Evolutionary conservation across 2,113 vertebrate genomes (phyloP).

Genomic region (Etheostoma cragini): DNA sequence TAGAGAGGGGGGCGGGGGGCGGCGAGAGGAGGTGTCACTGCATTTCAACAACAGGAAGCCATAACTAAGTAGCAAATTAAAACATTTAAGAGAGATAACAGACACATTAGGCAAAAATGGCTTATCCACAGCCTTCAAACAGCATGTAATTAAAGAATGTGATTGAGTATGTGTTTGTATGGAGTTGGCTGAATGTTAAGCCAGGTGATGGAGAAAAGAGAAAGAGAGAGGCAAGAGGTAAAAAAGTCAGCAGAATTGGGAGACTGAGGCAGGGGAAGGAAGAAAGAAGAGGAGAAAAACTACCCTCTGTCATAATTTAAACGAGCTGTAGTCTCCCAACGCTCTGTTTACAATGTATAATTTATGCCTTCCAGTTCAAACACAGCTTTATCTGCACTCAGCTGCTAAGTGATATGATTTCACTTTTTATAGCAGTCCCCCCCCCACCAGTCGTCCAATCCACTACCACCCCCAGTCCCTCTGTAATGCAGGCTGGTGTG

Average conservation of each 20-base stretch:
- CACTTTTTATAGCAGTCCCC: slow-evolving; percentile 77
- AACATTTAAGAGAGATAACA: neutral
- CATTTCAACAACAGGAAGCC: slow-evolving; percentile 1
- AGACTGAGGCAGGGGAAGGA: slow-evolving; percentile 31
- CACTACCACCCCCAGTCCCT: slow-evolving; percentile 54
- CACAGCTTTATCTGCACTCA: slow-evolving; percentile 89
- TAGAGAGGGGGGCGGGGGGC: no score
- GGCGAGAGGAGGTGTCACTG: neutral
- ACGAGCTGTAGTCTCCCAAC: slow-evolving; percentile 87
- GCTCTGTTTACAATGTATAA: slow-evolving; percentile 95
- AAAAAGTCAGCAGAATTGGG: slow-evolving; percentile 27
- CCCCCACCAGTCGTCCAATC: slow-evolving; percentile 38
- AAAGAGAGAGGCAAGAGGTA: slow-evolving; percentile 1
- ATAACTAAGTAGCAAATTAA: neutral
- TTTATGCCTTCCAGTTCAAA: slow-evolving; percentile 93
- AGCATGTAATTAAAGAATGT: slow-evolving; percentile 8
- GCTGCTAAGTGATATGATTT: slow-evolving; percentile 94
- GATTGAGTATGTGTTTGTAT: slow-evolving; percentile 8
- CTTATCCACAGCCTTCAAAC: neutral
- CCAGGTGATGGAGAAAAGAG: slow-evolving; percentile 26
- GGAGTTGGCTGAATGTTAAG: slow-evolving; percentile 8
- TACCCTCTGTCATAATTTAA: slow-evolving; percentile 90
- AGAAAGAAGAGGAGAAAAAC: slow-evolving; percentile 65
- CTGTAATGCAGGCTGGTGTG: slow-evolving; percentile 68
- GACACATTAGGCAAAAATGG: slow-evolving; percentile 15